Evolutionary conservation across 2,113 vertebrate genomes (phyloP), one percentile per base, ranked within the genome.

Genomic region (Asarcornis scutulata): DNA sequence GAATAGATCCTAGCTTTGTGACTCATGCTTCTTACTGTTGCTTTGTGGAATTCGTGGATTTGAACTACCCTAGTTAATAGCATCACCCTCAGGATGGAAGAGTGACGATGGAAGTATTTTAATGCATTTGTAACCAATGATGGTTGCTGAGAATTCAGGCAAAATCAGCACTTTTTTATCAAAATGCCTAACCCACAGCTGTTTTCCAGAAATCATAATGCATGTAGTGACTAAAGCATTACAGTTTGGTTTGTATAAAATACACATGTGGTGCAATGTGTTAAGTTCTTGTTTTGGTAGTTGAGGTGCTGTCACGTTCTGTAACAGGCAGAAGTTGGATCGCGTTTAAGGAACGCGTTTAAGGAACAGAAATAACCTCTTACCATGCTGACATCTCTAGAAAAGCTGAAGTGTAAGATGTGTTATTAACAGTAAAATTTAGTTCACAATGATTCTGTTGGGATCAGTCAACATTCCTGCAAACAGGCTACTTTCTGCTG

Each of bases 1-100:
- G 52, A 90, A 36, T 7, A 67, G 31, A 44, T 89, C 78, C 67
- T 66, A 62, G 29, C 58, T 85, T 91, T 77, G 58, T 93, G 73
- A 68, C 56, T 88, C 73, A 36, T 4, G 1, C 52, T 82, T 91
- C 34, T 86, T 48, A 17, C 36, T 83, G 1, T 40, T 50, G 5
- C 3, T 71, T 92, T 60, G 40, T 8, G 27, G 50, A 62, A 55
- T 62, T 32, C n/a, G 23, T 59, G 62, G 40, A 63, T 77, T 81
- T 80, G 72, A 95, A 32, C 60, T 83, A 64, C 34, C 29, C 11
- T 86, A 67, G 46, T 86, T 78, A 85, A 74, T 36, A 32, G 17
- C 18, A 34, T 88, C 84, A 66, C 11, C 1, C 2, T 86, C n/a
- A 72, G 23, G 42, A 55, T 83, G n/a, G 38, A 88, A 90, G 46